Percentiles rank a stretch among this genome's conserved stretches.
phyloP scores from a whole-genome alignment of 2,797 vertebrate genomes.

The Periophthalmus magnuspinnatus region DNA sequence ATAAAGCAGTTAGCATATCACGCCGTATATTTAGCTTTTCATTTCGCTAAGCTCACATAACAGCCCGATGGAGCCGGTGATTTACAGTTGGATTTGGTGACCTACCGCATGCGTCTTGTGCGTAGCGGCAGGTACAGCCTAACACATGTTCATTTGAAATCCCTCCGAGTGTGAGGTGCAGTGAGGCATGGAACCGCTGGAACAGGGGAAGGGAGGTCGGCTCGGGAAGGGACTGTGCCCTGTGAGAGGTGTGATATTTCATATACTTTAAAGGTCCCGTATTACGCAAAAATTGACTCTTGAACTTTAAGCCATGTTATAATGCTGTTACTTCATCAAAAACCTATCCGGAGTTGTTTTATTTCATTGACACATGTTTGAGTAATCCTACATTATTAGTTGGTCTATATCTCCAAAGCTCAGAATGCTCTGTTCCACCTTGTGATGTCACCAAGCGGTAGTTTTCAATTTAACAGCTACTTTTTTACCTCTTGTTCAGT shows the following conservation, averaged over 20 bases:
- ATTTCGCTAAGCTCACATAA: constrained; percentile 58
- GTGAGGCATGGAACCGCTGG: constrained; percentile 17
- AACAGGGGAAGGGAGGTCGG: neutral
- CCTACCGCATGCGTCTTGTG: constrained; percentile 56
- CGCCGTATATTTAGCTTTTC: constrained; percentile 61
- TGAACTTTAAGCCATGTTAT: too few relatives aligned
- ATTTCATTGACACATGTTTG: too few relatives aligned
- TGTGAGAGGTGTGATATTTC: neutral
- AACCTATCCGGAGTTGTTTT: too few relatives aligned
- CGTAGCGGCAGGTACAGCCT: constrained; percentile 44
- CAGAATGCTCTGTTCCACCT: too few relatives aligned
- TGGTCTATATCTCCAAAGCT: too few relatives aligned
- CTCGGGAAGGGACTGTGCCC: neutral
- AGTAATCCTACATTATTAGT: too few relatives aligned
- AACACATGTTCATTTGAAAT: constrained; percentile 52
- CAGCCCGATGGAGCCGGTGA: constrained; percentile 54
- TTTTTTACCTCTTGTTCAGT: too few relatives aligned
- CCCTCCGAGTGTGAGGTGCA: constrained; percentile 38
- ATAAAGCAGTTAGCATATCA: constrained; percentile 45
- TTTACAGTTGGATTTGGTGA: constrained; percentile 52
- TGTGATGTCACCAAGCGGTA: too few relatives aligned
- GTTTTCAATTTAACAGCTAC: too few relatives aligned
- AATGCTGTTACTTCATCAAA: too few relatives aligned
- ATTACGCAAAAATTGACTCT: too few relatives aligned
- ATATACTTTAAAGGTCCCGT: neutral